Evolutionary conservation across 2,888 invertebrate species (phyloP).

Genomic region (Chloroclystis v-ata): DNA sequence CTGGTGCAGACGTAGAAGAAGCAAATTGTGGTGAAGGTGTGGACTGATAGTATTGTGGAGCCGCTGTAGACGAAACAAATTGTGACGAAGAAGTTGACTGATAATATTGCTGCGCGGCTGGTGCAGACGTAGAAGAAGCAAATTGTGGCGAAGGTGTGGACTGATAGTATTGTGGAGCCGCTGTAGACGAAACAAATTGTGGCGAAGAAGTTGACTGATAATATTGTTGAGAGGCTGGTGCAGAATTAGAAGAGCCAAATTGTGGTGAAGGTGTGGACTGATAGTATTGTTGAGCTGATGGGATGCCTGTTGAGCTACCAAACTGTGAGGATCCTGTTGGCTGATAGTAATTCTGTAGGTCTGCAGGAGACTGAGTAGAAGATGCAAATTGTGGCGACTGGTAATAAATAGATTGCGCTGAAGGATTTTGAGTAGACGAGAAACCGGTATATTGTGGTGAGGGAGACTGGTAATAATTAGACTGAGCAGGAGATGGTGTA

Average conservation of each 20-base stretch:
- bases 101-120: not conserved
- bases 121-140: not conserved
- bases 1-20: not conserved
- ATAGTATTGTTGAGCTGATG: constrained; percentile 10
- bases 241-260: not conserved
- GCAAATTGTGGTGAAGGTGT: not conserved
- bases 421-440: constrained; percentile 6
- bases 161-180: not conserved
- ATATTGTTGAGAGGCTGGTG: not conserved
- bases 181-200: not conserved
- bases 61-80: not conserved
- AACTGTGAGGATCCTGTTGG: not conserved
- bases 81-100: not conserved
- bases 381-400: constrained; percentile 24
- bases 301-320: not conserved
- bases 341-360: not conserved
- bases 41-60: not conserved
- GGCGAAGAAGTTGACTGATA: not conserved
- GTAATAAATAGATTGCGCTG: constrained; percentile 27
- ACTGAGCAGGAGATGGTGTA: constrained; percentile 18
- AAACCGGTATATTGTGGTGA: constrained; percentile 6
- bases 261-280: not conserved
- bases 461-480: constrained; percentile 30
- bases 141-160: not conserved
- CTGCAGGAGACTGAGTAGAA: constrained; percentile 5